A percentile compares a stretch with the other conserved stretches of the same genome.
Conservation (phyloP, 1,140 invertebrate species). For the Bombyx mori region DNA sequence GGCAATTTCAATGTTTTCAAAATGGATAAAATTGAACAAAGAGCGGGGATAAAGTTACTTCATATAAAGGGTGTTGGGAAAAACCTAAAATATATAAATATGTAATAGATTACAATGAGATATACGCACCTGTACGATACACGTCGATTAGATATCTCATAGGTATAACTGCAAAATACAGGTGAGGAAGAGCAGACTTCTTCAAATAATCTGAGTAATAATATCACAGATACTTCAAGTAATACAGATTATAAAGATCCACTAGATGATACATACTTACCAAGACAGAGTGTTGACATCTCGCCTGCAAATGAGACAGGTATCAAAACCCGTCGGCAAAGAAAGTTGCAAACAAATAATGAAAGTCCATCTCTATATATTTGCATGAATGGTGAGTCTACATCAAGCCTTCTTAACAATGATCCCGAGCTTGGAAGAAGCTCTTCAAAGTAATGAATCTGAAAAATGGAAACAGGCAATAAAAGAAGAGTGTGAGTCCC, state of each 20-base stretch:
- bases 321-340: no score
- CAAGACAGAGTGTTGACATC: constrained; percentile 3
- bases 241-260: constrained; percentile 12
- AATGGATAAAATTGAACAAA: no score
- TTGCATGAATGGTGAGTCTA: no score
- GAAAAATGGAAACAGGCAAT: constrained; percentile 22
- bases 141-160: constrained; percentile 14
- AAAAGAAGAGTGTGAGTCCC: constrained; percentile 15
- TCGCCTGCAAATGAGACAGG: no score
- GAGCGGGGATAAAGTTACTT: no score
- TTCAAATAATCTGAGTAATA: constrained; percentile 4
- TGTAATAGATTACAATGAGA: neutral
- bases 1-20: constrained; percentile 9
- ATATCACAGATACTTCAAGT: constrained; percentile 1
- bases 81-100: neutral
- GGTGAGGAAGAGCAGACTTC: constrained; percentile 1
- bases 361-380: no score
- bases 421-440: constrained; percentile 18
- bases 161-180: neutral
- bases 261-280: constrained; percentile 13
- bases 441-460: constrained; percentile 14
- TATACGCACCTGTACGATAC: neutral
- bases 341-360: no score
- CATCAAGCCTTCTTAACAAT: neutral
- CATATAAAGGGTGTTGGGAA: neutral